phyloP scores from a whole-genome alignment of 2,888 invertebrate species.

The Machimus atricapillus region DNA sequence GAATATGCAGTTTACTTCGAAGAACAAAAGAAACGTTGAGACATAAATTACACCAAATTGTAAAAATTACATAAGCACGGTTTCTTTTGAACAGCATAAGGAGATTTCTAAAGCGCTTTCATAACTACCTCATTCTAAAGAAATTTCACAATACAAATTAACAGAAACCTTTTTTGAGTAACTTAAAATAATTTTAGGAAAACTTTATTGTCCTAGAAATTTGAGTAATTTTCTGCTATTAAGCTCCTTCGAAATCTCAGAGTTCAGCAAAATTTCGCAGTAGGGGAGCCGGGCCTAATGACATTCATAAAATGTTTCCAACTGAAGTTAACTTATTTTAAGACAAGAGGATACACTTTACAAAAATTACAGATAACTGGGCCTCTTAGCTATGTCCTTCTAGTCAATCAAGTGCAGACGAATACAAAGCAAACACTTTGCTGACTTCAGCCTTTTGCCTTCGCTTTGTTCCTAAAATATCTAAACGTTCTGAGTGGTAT shows the following conservation, averaged over 20 bases:
- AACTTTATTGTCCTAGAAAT: not conserved
- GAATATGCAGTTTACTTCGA: not conserved
- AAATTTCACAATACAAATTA: not conserved
- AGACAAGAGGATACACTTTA: not conserved
- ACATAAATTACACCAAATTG: not conserved
- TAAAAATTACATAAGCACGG: not conserved
- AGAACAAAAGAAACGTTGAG: not conserved
- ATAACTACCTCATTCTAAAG: not conserved
- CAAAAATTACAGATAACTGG: not conserved
- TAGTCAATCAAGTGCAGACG: not conserved
- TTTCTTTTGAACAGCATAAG: not conserved
- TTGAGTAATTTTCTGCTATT: not conserved
- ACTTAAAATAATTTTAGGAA: not conserved
- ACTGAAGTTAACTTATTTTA: not conserved
- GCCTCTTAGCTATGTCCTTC: not conserved
- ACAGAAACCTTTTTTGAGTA: not conserved
- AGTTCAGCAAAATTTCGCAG: not conserved
- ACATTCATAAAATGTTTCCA: not conserved
- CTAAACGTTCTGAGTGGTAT: not conserved
- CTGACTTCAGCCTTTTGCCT: not conserved
- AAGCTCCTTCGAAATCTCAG: not conserved
- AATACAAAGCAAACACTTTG: not conserved
- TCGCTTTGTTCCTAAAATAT: not conserved
- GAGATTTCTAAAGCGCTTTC: not conserved
- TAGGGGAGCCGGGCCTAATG: not conserved